These are phyloP conservation scores for Gymnorhina tibicen DNA, from an alignment of 2,113 vertebrate genomes.

Conservation along the genomic window DNA sequence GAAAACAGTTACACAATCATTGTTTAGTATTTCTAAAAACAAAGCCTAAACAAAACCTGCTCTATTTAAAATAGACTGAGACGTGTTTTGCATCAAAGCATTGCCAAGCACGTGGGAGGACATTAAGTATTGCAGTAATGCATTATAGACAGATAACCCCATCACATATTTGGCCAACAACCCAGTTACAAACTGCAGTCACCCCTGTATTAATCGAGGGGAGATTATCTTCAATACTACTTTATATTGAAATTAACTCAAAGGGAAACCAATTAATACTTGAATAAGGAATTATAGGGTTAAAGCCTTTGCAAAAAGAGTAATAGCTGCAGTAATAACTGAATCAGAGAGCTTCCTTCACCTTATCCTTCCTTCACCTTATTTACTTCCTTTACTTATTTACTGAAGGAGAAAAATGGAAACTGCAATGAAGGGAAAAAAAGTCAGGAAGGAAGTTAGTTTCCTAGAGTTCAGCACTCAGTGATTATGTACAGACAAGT, in stretches of 20 bases:
- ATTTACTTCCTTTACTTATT: not conserved
- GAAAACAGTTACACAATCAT: not conserved
- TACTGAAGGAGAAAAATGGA: not conserved
- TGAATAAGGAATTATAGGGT: not conserved
- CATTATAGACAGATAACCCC: not conserved
- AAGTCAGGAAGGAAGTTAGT: not conserved
- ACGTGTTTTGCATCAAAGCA: not conserved
- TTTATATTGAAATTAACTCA: not conserved
- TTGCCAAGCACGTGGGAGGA: not conserved
- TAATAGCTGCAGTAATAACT: not conserved
- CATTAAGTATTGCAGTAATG: not conserved
- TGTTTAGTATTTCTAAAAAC: not conserved
- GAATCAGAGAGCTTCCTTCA: not conserved
- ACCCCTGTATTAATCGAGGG: not conserved
- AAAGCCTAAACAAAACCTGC: not conserved
- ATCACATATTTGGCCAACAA: not conserved
- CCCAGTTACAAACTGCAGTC: not conserved
- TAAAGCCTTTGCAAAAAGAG: not conserved
- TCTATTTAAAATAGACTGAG: not conserved
- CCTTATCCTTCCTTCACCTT: no score
- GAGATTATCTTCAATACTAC: not conserved
- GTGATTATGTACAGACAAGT: not conserved
- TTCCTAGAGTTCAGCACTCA: not conserved
- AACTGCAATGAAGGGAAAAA: not conserved
- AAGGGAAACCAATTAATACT: not conserved